A percentile compares a stretch with the other conserved stretches of the same genome.
Evolutionary conservation across 2,797 vertebrate species (phyloP).

Genomic region (Cyclopterus lumpus): DNA sequence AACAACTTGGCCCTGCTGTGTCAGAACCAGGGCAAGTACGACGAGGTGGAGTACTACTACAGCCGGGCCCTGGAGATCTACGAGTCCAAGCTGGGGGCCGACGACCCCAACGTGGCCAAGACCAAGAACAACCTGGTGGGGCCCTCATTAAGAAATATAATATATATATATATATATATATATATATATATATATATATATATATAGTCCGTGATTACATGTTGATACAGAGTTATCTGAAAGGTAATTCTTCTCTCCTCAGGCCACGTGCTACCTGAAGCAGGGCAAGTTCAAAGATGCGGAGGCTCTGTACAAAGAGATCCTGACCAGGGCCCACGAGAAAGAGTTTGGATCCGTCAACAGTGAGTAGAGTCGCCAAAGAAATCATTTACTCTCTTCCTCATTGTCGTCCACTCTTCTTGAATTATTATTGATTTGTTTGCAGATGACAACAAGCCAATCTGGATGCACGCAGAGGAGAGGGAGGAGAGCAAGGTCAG

Average conservation of each 20-base stretch:
- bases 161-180: too few species aligned
- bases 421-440: too few species aligned
- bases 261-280: constrained; percentile 93
- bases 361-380: constrained; percentile 77
- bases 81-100: constrained; percentile 92
- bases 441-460: constrained; percentile 92
- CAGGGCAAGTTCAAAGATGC: constrained; percentile 93
- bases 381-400: background rate
- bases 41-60: constrained; percentile 98
- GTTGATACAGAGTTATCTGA: too few species aligned
- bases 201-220: too few species aligned
- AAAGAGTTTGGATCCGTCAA: constrained; percentile 92
- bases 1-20: constrained; percentile 97
- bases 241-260: background rate
- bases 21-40: constrained; percentile 99
- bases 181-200: too few species aligned
- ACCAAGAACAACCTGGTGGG: constrained; percentile 98
- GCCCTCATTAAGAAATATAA: too few species aligned
- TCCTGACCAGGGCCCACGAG: constrained; percentile 90
- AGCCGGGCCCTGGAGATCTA: constrained; percentile 95
- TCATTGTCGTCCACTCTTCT: too few species aligned
- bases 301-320: constrained; percentile 91
- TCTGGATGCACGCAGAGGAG: constrained; percentile 95
- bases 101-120: constrained; percentile 97
- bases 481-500: constrained; percentile 91